Conservation (phyloP, 2,888 invertebrate species). For the Anthoptus insignis region DNA sequence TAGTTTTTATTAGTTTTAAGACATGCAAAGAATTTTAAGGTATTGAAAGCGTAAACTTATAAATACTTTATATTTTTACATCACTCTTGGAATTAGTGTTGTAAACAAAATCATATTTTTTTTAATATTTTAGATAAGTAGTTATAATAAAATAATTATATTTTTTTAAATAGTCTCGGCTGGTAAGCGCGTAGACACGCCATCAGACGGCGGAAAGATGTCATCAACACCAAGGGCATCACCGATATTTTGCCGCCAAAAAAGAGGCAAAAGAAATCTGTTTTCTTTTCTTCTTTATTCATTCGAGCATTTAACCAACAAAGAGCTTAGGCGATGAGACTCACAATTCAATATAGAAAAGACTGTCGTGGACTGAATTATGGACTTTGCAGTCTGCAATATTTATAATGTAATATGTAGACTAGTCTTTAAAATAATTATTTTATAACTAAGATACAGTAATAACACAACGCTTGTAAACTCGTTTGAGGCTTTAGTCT, state of each 20-base stretch:
- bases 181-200: no score
- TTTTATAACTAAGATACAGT: not conserved
- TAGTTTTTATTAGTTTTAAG: constrained; percentile 24
- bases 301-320: not conserved
- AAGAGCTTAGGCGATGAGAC: constrained; percentile 2
- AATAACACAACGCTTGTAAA: not conserved
- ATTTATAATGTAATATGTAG: not conserved
- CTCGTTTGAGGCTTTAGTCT: not conserved
- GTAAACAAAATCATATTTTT: no score
- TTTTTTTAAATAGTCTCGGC: no score
- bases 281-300: not conserved
- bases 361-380: constrained; percentile 9
- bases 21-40: constrained; percentile 19
- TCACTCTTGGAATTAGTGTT: not conserved
- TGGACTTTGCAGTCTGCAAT: constrained; percentile 1
- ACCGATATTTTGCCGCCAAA: no score
- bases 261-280: no score
- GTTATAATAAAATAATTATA: no score
- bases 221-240: no score
- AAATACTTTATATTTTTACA: not conserved
- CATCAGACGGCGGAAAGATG: no score
- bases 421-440: not conserved
- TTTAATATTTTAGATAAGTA: no score
- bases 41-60: constrained; percentile 5
- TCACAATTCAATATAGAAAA: constrained; percentile 3